Evolutionary conservation across 2,113 vertebrate genomes (phyloP).

Genomic region (Terrapene triunguis): DNA sequence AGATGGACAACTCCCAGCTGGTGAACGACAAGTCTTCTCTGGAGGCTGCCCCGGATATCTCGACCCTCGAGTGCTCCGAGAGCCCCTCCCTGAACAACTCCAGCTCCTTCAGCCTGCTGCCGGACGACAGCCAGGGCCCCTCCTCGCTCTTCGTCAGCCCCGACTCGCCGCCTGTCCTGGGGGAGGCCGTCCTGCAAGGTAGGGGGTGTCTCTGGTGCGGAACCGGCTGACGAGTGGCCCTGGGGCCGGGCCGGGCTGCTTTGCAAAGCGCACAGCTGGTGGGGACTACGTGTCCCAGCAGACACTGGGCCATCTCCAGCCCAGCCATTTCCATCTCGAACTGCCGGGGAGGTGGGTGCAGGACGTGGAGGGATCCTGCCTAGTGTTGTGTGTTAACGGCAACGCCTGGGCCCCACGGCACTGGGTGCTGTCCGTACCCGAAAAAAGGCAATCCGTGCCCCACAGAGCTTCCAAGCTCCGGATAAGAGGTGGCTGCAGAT

Average conservation of each 20-base stretch:
- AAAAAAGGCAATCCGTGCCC: no score
- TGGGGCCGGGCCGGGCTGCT: no score
- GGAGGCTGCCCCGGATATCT: conserved; percentile 76
- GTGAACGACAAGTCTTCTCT: conserved; percentile 76
- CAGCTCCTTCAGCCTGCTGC: conserved; percentile 76
- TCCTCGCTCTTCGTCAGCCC: conserved; percentile 63
- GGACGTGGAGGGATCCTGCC: no score
- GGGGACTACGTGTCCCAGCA: not conserved
- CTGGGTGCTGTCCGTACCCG: no score
- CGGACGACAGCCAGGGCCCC: conserved; percentile 65
- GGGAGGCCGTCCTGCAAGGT: conserved; percentile 77
- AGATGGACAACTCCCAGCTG: conserved; percentile 78
- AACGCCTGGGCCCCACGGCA: no score
- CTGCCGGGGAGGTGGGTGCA: no score
- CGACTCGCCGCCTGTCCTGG: conserved; percentile 68
- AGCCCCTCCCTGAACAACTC: conserved; percentile 58
- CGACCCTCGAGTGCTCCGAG: conserved; percentile 68
- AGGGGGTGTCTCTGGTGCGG: not conserved
- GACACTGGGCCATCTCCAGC: not conserved
- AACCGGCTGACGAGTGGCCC: not conserved
- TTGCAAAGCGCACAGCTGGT: not conserved
- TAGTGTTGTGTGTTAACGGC: no score
- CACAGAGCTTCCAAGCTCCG: no score
- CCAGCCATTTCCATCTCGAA: no score
- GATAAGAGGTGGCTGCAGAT: no score